Evolutionary conservation across 2,797 vertebrate genomes (phyloP).

Genomic region (Sebastes cheni): DNA sequence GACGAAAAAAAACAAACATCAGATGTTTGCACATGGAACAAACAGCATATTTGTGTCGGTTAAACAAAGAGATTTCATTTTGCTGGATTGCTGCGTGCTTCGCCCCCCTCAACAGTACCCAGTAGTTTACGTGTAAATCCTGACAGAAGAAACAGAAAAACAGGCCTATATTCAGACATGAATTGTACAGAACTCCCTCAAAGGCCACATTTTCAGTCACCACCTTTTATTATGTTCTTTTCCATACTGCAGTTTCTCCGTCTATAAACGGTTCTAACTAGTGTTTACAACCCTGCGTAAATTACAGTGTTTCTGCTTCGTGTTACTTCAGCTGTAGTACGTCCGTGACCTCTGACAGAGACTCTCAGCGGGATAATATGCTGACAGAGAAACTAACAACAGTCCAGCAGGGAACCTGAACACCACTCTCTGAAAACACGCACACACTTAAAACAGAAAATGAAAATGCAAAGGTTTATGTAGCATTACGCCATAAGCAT

Average conservation of each 20-base stretch:
- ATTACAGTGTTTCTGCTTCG: constrained; percentile 61
- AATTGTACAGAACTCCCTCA: neutral
- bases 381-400: constrained; percentile 4
- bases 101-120: neutral
- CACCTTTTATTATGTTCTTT: constrained; percentile 66
- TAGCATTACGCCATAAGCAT: neutral
- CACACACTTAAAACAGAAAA: neutral
- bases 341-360: constrained; percentile 41
- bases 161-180: constrained; percentile 28
- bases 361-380: neutral
- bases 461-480: constrained; percentile 1
- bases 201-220: constrained; percentile 37
- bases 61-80: constrained; percentile 27
- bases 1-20: neutral
- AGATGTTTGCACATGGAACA: neutral
- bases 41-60: neutral
- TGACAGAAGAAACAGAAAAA: constrained; percentile 34
- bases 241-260: constrained; percentile 43
- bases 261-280: constrained; percentile 72
- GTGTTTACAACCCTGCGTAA: constrained; percentile 67
- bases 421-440: neutral
- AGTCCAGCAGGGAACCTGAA: neutral
- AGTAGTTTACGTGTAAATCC: constrained; percentile 27
- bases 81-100: neutral
- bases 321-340: constrained; percentile 32